phyloP scores from a whole-genome alignment of 2,113 vertebrate genomes.

The Cettia cetti region DNA sequence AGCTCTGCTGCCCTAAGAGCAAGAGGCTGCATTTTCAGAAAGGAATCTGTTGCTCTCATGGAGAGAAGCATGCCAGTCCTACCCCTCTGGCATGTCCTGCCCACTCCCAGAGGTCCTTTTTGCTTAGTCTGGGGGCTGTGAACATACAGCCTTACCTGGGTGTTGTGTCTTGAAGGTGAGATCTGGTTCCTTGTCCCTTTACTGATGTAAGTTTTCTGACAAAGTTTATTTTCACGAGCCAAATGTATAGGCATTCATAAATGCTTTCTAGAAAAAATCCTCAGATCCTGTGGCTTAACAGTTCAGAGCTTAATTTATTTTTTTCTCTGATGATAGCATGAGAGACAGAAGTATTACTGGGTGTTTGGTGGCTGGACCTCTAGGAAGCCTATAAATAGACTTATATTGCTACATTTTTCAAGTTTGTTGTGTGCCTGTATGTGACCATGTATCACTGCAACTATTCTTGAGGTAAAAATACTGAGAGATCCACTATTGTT shows the following conservation, averaged over 20 bases:
- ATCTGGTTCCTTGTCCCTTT: neutral
- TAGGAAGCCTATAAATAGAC: neutral
- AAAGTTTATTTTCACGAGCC: neutral
- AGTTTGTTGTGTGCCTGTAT: neutral
- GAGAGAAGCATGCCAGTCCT: neutral
- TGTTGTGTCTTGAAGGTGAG: neutral
- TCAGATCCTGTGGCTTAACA: neutral
- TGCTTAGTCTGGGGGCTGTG: neutral
- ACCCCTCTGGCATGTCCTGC: accelerated
- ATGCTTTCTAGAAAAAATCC: neutral
- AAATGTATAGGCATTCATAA: neutral
- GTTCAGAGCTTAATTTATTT: neutral
- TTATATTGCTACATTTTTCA: neutral
- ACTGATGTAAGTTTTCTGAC: neutral
- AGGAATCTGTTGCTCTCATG: neutral
- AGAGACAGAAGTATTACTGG: neutral
- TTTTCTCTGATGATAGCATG: neutral
- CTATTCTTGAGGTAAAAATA: neutral
- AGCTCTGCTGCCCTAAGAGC: neutral
- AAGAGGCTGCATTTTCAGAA: neutral
- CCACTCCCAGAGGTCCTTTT: neutral
- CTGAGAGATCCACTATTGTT: neutral
- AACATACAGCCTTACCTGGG: neutral
- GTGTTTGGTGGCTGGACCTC: neutral
- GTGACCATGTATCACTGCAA: neutral